phyloP scores from a whole-genome alignment of 2,113 vertebrate genomes.

The Psittacara wagleri region DNA sequence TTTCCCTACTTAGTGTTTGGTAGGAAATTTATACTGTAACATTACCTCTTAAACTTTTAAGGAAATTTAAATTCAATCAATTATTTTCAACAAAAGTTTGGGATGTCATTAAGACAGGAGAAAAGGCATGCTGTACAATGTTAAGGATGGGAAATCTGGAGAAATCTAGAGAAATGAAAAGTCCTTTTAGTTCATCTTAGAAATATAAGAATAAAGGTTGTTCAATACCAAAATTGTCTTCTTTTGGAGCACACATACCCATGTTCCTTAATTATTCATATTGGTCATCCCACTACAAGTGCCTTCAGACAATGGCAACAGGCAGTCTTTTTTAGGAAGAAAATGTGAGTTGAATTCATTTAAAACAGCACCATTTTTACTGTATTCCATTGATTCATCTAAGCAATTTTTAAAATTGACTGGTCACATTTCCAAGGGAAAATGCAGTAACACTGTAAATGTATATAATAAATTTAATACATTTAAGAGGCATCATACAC shows the following conservation, averaged over 20 bases:
- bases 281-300: conserved; percentile 41
- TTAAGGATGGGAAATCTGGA: conserved; percentile 50
- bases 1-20: conserved; percentile 99
- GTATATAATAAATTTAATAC: neutral
- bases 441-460: neutral
- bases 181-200: conserved; percentile 65
- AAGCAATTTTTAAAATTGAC: conserved; percentile 22
- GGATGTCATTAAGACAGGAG: conserved; percentile 89
- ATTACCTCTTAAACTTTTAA: conserved; percentile 99
- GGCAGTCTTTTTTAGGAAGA: conserved; percentile 27
- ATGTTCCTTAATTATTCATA: conserved; percentile 52
- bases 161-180: conserved; percentile 38
- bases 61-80: conserved; percentile 99
- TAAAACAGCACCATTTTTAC: conserved; percentile 36
- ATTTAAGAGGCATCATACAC: neutral
- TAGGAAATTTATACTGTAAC: conserved; percentile 99
- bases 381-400: neutral
- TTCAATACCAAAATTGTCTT: conserved; percentile 59
- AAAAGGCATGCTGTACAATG: conserved; percentile 59
- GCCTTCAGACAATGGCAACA: conserved; percentile 45
- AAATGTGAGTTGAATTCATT: conserved; percentile 18
- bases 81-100: conserved; percentile 96
- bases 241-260: conserved; percentile 53
- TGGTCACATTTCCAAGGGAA: neutral
- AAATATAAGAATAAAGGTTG: conserved; percentile 61